Evolutionary conservation across 2,888 invertebrate genomes (phyloP), one percentile per base, ranked within the genome.

Genomic region (Spialia ferax): DNA sequence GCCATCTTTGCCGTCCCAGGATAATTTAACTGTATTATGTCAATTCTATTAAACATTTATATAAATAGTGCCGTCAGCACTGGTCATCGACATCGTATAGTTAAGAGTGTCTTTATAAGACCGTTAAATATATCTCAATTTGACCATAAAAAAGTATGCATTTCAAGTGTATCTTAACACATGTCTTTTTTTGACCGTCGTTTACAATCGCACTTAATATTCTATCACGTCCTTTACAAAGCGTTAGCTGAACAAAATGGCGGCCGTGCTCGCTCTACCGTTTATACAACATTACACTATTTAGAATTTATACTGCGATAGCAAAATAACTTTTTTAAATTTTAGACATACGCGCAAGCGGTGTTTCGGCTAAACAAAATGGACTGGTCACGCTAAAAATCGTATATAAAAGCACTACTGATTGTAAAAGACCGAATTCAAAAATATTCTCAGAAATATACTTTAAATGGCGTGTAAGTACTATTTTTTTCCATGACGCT

Each of bases 301-400:
- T 73, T 80, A 86, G 84, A 86, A 80, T 82, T 84, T 80, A 83
- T 81, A 88, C 84, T 84, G 86, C 84, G 79, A 81, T 92, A 90
- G 92, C 92, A 93, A 93, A 93, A 92, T 91, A 91, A 91, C n/a
- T 79, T 80, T 83, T 75, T 84, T 75, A 85, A 56, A 87, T 81
- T 86, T 85, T 89, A 81, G 85, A 85, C 83, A 79, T 74, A 74
- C 85, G 85, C 86, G 85, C 79, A 93, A 91, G 91, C 91, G 86
- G 87, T 89, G 88, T 87, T 88, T 89, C 83, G 89, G 92, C 93
- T 93, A 93, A 93, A 93, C 81, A 93, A 93, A 92, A 93, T 93
- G 93, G 93, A 93, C 93, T 85, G 90, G 89, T 89, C 84, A 84
- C 81, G 91, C 91, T 91, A 91, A 91, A 93, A 86, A 89, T 83